These are phyloP conservation scores for Epirrhoe tristata DNA, from an alignment of 2,888 invertebrate genomes.

Conservation along the genomic window DNA sequence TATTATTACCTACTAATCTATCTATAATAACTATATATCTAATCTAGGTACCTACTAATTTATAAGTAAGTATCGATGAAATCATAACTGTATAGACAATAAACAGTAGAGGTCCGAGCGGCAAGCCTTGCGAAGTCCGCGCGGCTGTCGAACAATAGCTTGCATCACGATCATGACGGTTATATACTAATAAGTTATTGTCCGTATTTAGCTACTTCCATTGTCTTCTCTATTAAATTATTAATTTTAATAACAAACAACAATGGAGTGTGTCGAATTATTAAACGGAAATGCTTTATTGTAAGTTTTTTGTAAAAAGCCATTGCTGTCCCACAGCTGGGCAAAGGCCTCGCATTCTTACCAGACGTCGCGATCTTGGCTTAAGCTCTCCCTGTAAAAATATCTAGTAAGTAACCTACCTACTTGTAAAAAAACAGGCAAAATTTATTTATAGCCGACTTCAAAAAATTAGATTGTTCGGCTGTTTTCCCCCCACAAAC, in stretches of 20 bases:
- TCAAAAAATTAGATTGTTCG: no score
- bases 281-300: background rate
- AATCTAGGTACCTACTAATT: background rate
- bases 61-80: conserved; percentile 1
- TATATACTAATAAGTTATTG: conserved; percentile 36
- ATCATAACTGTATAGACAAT: conserved; percentile 18
- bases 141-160: conserved; percentile 25
- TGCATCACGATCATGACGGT: conserved; percentile 40
- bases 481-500: no score
- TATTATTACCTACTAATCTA: background rate
- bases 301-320: no score
- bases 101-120: conserved; percentile 22
- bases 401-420: no score
- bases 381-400: no score
- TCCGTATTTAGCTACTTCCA: conserved; percentile 22
- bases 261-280: conserved; percentile 14
- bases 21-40: no score
- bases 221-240: conserved; percentile 26
- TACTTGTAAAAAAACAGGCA: no score
- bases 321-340: no score
- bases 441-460: no score
- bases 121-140: conserved; percentile 30
- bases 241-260: conserved; percentile 20
- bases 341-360: no score
- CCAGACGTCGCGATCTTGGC: no score